Percentiles rank a stretch among this genome's conserved stretches.
Evolutionary conservation across 2,888 invertebrate species (phyloP).

Genomic region (Drosophila phalerata): DNA sequence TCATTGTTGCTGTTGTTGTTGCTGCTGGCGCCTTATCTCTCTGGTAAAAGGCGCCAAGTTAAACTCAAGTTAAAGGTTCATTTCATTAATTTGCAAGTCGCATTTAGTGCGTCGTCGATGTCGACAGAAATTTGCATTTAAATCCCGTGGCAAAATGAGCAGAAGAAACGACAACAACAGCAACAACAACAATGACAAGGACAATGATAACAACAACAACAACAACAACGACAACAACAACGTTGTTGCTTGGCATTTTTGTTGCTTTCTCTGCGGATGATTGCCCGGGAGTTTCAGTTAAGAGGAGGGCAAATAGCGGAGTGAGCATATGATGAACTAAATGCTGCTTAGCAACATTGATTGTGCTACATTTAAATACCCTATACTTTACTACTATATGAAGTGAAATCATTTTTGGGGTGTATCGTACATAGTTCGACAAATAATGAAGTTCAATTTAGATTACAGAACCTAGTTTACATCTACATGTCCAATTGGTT

Average conservation of each 20-base stretch:
- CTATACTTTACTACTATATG: no score
- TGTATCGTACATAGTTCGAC: neutral
- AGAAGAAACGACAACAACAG: conserved; percentile 63
- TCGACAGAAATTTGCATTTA: conserved; percentile 79
- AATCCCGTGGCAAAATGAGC: conserved; percentile 78
- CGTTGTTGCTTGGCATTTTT: conserved; percentile 18
- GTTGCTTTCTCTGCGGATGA: conserved; percentile 34
- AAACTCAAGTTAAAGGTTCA: conserved; percentile 82
- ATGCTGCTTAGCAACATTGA: conserved; percentile 60
- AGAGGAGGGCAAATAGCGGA: conserved; percentile 1
- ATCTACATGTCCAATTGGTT: no score
- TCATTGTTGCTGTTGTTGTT: conserved; percentile 41
- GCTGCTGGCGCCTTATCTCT: conserved; percentile 75
- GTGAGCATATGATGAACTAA: conserved; percentile 62
- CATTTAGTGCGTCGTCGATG: conserved; percentile 80
- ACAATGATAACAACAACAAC: conserved; percentile 1
- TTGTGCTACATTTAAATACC: conserved; percentile 5
- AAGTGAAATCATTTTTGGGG: neutral
- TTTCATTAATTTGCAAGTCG: conserved; percentile 82
- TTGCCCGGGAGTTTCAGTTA: conserved; percentile 36
- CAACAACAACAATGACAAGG: conserved; percentile 5
- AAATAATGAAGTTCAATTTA: no score
- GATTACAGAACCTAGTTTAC: no score
- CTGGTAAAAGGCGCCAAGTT: conserved; percentile 74
- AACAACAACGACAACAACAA: neutral